Evolutionary conservation across 2,888 invertebrate genomes (phyloP), one percentile per base, ranked within the genome.

Genomic region (Nasonia oneida): DNA sequence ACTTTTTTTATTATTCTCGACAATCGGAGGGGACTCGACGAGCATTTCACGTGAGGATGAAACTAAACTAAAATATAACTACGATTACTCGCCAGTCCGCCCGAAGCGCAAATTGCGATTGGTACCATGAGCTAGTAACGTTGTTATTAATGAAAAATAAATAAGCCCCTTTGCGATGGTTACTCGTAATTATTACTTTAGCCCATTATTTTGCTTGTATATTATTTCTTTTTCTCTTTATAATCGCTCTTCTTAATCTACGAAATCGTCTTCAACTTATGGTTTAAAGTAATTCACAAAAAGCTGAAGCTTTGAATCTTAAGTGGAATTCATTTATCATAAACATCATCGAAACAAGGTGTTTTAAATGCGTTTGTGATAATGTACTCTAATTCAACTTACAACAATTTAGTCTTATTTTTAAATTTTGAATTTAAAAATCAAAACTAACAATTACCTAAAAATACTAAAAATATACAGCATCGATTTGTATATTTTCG

Each of bases 91-190:
- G 78, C 67, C 70, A 81, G 71, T 74, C 78, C 37, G 29, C 4
- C 64, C 77, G 79, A 81, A 23, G 61, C 50, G 39, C 50, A 74
- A 67, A 81, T 77, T 84, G 74, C 79, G 67, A 86, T 85, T 84
- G 82, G 85, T 85, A 87, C 82, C 76, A 79, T 85, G 86, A 86
- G 87, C 87, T 87, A 87, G 82, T 85, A 86, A 87, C 71, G 81
- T 77, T 84, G 76, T 78, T 85, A 81, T 73, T 84, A 75, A 81
- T 84, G 76, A 81, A 86, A 86, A 89, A 89, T 89, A 89, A 89
- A 89, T 89, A 88, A 89, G 86, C 88, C 85, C 87, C 73, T 88
- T 87, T 86, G 61, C 39, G 67, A 78, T 81, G 37, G 39, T 78
- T 81, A 88, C 79, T 87, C 81, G 77, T 86, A 78, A 86, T 84